Percentiles rank a stretch among this genome's conserved stretches.
phyloP scores from a whole-genome alignment of 2,888 invertebrate species.

The Ichneumoninae sp. region DNA sequence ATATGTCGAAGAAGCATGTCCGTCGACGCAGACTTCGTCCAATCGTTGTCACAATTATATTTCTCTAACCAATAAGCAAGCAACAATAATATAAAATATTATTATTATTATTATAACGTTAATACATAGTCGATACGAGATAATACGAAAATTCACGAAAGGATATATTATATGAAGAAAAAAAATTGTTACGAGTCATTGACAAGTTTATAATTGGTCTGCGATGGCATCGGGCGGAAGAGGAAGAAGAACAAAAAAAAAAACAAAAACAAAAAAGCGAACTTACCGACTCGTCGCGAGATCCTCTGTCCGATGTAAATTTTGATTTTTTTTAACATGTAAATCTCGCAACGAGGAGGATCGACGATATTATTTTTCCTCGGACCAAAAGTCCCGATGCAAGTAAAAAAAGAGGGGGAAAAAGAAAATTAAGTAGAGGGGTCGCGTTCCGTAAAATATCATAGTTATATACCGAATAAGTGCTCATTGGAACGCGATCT shows the following conservation, averaged over 20 bases:
- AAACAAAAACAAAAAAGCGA: neutral
- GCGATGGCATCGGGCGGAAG: neutral
- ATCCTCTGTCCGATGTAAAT: neutral
- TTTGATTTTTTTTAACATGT: conserved; percentile 20
- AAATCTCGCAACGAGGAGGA: conserved; percentile 36
- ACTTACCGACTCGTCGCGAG: conserved; percentile 26
- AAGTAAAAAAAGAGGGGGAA: neutral
- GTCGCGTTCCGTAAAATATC: conserved; percentile 62
- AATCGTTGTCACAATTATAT: conserved; percentile 33
- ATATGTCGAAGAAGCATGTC: conserved; percentile 10
- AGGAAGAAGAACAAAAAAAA: neutral
- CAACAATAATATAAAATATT: conserved; percentile 46
- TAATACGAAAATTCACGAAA: conserved; percentile 28
- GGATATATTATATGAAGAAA: conserved; percentile 16
- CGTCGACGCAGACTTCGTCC: conserved; percentile 9
- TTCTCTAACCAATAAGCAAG: conserved; percentile 48
- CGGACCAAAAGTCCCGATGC: conserved; percentile 9
- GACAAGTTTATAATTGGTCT: conserved; percentile 41
- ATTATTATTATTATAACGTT: conserved; percentile 41
- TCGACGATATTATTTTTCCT: neutral
- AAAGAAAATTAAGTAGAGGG: conserved; percentile 21
- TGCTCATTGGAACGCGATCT: conserved; percentile 61
- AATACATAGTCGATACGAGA: conserved; percentile 10
- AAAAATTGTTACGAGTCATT: conserved; percentile 52
- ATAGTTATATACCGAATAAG: conserved; percentile 54